Evolutionary conservation across 2,113 vertebrate genomes (phyloP), one percentile per base, ranked within the genome.

Genomic region (Harpagus bidentatus): DNA sequence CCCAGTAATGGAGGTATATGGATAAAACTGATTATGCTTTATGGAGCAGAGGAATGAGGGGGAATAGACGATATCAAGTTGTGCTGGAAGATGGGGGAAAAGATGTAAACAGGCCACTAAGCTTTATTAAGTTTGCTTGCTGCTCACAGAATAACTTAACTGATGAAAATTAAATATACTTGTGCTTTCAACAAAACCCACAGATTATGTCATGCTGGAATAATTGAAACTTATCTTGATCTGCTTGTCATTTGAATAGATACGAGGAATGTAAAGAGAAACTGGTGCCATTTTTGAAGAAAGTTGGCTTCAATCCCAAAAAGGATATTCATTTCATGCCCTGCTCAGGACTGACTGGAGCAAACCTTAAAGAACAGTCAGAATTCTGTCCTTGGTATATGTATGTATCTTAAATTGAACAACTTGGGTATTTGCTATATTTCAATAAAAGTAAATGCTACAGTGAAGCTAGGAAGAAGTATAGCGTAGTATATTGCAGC

Each of bases 191-290:
- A n/a, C n/a, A n/a, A n/a, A n/a, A n/a, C n/a, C n/a, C n/a, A n/a
- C n/a, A n/a, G n/a, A n/a, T 56, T 78, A 23, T 78, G 26, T 84
- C 69, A 14, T 67, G 65, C 38, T 89, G 52, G 43, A 87, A 76
- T 84, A 85, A 87, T 16, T 86, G 43, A 90, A 87, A 83, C 10
- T 89, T 59, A 82, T 3, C 18, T 87, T 87, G 18, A 93, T 91
- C 34, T 95, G 43, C 52, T 82, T 96, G 40, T 71, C 81, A 25
- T 94, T 95, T 97, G 95, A 77, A 86, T 93, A 99, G 99, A 98
- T 99, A 99, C 34, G 99, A 99, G 97, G 99, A 99, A 98, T 99
- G 99, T 98, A 99, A 99, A 98, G 99, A 99, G 97, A 99, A 99
- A 97, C 98, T 99, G 97, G 99, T 99, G 98, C 99, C 99, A 87